Percentiles rank a stretch among this genome's conserved stretches.
phyloP scores from a whole-genome alignment of 2,888 invertebrate genomes.

The Aricia artaxerxes region DNA sequence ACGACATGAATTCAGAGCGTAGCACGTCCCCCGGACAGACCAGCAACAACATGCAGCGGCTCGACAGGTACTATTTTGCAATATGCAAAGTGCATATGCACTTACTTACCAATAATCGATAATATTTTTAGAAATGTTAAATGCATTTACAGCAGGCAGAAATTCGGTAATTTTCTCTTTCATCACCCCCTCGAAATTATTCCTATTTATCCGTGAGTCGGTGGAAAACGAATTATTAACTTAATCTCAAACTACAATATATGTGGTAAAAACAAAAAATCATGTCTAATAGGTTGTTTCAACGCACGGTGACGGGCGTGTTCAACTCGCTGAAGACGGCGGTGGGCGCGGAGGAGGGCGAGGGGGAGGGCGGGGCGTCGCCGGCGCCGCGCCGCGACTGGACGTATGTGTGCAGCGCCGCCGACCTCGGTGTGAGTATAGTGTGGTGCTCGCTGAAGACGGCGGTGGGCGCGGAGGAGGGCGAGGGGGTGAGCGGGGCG shows the following conservation, averaged over 20 bases:
- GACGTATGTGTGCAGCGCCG: conserved; percentile 61
- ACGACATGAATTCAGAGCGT: conserved; percentile 65
- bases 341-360: conserved; percentile 67
- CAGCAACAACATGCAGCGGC: conserved; percentile 74
- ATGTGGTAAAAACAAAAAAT: too few relatives aligned
- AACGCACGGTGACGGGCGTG: conserved; percentile 89
- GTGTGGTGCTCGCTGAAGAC: conserved; percentile 81
- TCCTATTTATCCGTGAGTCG: too few relatives aligned
- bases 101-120: too few relatives aligned
- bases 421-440: conserved; percentile 54
- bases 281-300: conserved; percentile 74
- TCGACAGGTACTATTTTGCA: conserved; percentile 47
- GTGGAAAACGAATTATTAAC: too few relatives aligned
- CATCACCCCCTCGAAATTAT: too few relatives aligned
- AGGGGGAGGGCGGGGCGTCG: conserved; percentile 52
- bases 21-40: conserved; percentile 62
- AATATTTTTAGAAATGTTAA: too few relatives aligned
- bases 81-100: too few relatives aligned
- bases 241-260: too few relatives aligned
- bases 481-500: conserved; percentile 56
- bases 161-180: too few relatives aligned
- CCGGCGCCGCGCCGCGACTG: conserved; percentile 62
- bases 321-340: conserved; percentile 89
- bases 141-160: too few relatives aligned
- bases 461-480: conserved; percentile 76